These are phyloP conservation scores for Cerastis rubricosa DNA, from an alignment of 2,888 invertebrate species.

Conservation along the genomic window DNA sequence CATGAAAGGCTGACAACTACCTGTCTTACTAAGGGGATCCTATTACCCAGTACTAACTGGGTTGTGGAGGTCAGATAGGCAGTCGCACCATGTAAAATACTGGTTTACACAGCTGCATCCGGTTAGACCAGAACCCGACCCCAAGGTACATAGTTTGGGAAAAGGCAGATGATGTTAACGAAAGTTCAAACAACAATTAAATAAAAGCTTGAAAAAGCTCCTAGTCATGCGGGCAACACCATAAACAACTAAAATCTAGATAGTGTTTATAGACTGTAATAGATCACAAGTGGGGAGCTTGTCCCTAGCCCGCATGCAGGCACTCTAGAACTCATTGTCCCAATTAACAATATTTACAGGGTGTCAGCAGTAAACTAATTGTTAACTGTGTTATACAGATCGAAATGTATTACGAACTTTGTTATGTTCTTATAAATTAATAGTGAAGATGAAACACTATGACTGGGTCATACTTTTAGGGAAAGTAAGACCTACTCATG, in stretches of 20 bases:
- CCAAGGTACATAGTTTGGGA: too few relatives aligned
- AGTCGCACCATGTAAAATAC: too few relatives aligned
- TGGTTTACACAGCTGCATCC: too few relatives aligned
- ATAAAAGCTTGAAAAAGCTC: neutral
- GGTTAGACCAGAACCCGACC: too few relatives aligned
- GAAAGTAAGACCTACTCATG: neutral
- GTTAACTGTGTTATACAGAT: slow-evolving; percentile 19
- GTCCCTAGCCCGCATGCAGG: slow-evolving; percentile 55
- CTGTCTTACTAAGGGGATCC: too few relatives aligned
- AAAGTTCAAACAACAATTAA: neutral
- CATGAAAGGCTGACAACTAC: too few relatives aligned
- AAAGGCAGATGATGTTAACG: too few relatives aligned
- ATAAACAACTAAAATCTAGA: slow-evolving; percentile 34
- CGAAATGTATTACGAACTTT: neutral
- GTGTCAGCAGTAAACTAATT: slow-evolving; percentile 36
- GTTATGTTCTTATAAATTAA: neutral
- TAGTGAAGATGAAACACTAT: neutral
- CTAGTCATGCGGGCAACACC: neutral
- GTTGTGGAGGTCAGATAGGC: too few relatives aligned
- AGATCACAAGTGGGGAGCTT: slow-evolving; percentile 38
- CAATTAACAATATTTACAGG: slow-evolving; percentile 28
- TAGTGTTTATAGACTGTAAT: slow-evolving; percentile 30
- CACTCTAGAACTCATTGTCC: slow-evolving; percentile 30
- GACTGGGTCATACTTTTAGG: neutral
- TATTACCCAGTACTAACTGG: too few relatives aligned